These are phyloP conservation scores for Corynorhinus townsendii DNA, from an alignment of 2,113 vertebrate species.

Conservation along the genomic window DNA sequence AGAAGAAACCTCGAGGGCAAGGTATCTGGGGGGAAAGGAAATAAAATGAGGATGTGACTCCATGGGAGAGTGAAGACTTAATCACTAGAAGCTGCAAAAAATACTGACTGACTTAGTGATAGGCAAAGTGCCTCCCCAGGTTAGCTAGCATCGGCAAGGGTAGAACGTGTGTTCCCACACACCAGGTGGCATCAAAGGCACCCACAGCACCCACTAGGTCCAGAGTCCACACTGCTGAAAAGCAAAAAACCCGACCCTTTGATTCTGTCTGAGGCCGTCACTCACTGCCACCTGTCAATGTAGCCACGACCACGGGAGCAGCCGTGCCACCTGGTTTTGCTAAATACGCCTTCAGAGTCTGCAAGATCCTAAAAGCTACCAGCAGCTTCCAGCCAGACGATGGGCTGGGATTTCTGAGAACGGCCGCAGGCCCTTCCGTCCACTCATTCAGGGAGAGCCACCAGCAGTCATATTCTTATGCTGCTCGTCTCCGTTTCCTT, in stretches of 20 bases:
- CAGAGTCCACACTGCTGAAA: neutral
- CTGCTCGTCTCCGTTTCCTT: neutral
- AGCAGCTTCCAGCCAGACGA: neutral
- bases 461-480: fast-evolving
- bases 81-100: neutral
- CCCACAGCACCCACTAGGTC: neutral
- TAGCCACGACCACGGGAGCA: neutral
- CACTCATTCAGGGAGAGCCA: neutral
- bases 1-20: constrained; percentile 1
- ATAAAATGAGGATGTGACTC: neutral
- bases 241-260: neutral
- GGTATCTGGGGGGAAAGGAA: neutral
- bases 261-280: neutral
- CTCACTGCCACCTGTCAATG: neutral
- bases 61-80: neutral
- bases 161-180: neutral
- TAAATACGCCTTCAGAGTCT: neutral
- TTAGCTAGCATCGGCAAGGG: neutral
- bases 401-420: neutral
- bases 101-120: neutral
- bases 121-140: neutral
- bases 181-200: neutral
- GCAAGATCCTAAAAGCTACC: neutral
- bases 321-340: neutral
- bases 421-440: neutral